phyloP scores from a whole-genome alignment of 2,797 vertebrate genomes.

The Spinus pinus region DNA sequence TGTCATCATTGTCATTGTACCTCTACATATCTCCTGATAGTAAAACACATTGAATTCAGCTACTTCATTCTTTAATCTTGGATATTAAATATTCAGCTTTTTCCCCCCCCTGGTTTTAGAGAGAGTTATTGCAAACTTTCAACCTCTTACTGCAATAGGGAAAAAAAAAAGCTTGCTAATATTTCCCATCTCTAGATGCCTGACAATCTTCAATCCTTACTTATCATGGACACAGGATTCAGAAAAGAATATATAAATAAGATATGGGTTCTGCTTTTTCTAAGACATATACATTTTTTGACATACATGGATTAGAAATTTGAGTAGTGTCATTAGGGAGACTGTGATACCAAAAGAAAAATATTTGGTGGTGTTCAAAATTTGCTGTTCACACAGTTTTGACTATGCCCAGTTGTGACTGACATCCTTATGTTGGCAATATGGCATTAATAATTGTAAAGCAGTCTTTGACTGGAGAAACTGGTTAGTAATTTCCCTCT shows the following conservation, averaged over 20 bases:
- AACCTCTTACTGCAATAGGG: no score
- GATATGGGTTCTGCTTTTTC: neutral
- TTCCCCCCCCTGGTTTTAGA: neutral
- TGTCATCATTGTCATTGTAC: neutral
- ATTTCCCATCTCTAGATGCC: rapidly evolving
- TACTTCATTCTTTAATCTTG: neutral
- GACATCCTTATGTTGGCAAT: neutral
- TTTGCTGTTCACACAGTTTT: neutral
- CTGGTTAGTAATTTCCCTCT: neutral
- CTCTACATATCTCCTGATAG: neutral
- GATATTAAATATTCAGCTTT: neutral
- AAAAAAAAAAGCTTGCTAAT: neutral
- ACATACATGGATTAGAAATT: neutral
- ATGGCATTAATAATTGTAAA: neutral
- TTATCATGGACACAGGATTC: neutral
- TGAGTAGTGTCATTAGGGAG: neutral
- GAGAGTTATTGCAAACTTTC: neutral
- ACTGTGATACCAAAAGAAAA: neutral
- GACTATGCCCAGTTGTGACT: neutral
- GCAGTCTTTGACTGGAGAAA: neutral
- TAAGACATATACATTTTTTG: neutral
- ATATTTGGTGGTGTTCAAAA: neutral
- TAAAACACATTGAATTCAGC: neutral
- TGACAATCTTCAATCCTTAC: neutral
- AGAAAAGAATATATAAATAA: neutral